Conservation (phyloP, 2,113 vertebrate genomes). For the Alethe diademata region DNA sequence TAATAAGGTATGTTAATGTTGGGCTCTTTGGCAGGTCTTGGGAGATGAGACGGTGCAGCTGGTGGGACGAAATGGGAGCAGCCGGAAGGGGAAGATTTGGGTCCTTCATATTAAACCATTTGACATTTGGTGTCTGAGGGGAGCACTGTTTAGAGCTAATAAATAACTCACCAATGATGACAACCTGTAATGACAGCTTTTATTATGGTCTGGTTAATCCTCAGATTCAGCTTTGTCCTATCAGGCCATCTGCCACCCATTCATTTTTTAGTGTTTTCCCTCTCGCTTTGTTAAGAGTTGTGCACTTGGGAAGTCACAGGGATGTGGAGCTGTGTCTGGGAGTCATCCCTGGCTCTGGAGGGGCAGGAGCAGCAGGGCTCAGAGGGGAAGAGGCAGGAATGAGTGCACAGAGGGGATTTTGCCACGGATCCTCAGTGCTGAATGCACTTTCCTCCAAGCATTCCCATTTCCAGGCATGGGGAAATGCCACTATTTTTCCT, state of each 20-base stretch:
- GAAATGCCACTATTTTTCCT: background rate
- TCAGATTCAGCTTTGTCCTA: slow-evolving; percentile 3
- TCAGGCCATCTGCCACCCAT: slow-evolving; percentile 66
- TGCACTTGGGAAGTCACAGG: background rate
- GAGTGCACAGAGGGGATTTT: background rate
- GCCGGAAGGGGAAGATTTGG: slow-evolving; percentile 65
- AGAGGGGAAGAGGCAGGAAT: background rate
- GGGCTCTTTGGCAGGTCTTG: slow-evolving; percentile 61
- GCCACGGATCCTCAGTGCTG: background rate
- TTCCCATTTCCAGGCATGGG: background rate
- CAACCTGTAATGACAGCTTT: slow-evolving; percentile 70
- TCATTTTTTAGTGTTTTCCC: background rate
- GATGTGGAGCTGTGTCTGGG: background rate
- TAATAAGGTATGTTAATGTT: slow-evolving; percentile 59
- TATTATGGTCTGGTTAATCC: slow-evolving; percentile 66
- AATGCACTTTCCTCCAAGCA: background rate
- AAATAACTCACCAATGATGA: slow-evolving; percentile 65
- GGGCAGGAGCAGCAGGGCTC: background rate
- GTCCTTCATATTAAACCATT: slow-evolving; percentile 55
- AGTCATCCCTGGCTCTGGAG: background rate
- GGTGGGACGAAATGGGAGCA: slow-evolving; percentile 56
- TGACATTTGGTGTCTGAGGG: slow-evolving; percentile 74
- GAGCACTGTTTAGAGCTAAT: slow-evolving; percentile 61
- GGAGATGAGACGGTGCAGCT: slow-evolving; percentile 60
- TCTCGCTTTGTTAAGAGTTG: background rate